Evolutionary conservation across 2,888 invertebrate genomes (phyloP).

Genomic region (Ormyrus rosae): DNA sequence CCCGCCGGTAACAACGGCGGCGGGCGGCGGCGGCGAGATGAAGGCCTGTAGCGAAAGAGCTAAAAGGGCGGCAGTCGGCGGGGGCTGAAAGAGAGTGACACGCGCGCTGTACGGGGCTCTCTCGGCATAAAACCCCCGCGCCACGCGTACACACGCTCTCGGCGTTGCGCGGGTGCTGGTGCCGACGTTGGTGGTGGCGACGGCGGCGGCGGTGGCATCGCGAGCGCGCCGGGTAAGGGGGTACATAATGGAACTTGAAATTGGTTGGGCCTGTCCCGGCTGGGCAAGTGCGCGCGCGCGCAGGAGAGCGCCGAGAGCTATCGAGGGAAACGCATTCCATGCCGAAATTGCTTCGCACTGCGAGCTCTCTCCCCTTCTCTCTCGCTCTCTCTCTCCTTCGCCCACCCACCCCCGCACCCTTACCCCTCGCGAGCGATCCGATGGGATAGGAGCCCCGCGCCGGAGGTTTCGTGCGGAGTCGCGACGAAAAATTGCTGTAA

Average conservation of each 20-base stretch:
- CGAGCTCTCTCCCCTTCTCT: slow-evolving; percentile 53
- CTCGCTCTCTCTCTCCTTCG: slow-evolving; percentile 35
- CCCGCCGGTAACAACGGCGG: background rate
- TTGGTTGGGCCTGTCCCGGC: slow-evolving; percentile 75
- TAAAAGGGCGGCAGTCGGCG: too few relatives aligned
- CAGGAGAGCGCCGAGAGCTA: slow-evolving; percentile 63
- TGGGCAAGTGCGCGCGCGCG: slow-evolving; percentile 36
- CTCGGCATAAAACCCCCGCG: background rate
- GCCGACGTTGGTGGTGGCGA: background rate
- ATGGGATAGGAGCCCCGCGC: too few relatives aligned
- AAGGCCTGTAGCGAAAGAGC: background rate
- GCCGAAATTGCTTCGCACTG: slow-evolving; percentile 75
- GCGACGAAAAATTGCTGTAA: too few relatives aligned
- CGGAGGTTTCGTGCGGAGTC: too few relatives aligned
- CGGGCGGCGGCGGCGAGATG: background rate
- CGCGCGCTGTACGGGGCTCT: background rate
- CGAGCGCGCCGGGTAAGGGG: slow-evolving; percentile 59
- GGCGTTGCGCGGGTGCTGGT: background rate
- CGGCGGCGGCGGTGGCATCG: slow-evolving; percentile 2
- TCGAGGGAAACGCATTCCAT: slow-evolving; percentile 75
- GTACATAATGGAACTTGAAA: slow-evolving; percentile 76
- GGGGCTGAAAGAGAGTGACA: background rate
- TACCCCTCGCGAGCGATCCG: too few relatives aligned
- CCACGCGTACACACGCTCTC: background rate
- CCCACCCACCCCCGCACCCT: background rate